Evolutionary conservation across 2,113 vertebrate genomes (phyloP).

Genomic region (Lamprotornis superbus): DNA sequence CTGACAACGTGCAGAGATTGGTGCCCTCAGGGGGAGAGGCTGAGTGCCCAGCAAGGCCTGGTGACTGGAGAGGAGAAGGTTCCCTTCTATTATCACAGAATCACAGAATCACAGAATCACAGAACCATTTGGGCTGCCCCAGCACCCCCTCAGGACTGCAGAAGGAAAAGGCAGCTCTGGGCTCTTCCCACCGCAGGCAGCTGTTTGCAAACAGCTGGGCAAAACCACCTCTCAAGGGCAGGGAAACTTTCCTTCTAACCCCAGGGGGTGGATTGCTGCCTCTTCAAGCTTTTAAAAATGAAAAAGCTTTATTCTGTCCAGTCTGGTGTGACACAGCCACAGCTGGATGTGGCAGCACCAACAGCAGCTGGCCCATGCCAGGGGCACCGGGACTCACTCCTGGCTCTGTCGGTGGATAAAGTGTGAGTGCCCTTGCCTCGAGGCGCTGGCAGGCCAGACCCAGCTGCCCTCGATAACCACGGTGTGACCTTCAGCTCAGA

Average conservation of each 20-base stretch:
- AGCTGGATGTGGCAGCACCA: rapidly evolving
- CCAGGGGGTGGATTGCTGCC: neutral
- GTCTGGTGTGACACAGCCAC: rapidly evolving
- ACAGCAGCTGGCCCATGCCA: neutral
- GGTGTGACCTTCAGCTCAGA: rapidly evolving
- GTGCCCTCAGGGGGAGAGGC: neutral
- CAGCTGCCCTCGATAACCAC: rapidly evolving
- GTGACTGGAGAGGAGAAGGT: neutral
- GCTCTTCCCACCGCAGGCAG: neutral
- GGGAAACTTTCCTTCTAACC: neutral
- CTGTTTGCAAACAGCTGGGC: neutral
- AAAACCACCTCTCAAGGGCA: neutral
- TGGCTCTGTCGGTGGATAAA: rapidly evolving
- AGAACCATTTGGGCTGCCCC: neutral
- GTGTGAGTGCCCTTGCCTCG: rapidly evolving
- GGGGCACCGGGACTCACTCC: neutral
- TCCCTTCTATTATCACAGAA: neutral
- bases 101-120: neutral
- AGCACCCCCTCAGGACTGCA: neutral
- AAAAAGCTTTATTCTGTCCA: neutral
- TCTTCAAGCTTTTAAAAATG: neutral
- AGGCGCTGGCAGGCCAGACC: neutral
- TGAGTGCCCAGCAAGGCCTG: neutral
- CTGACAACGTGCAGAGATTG: rapidly evolving
- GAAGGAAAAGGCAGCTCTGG: neutral